These are phyloP conservation scores for Chiloscyllium punctatum DNA, from an alignment of 2,797 vertebrate genomes.

Conservation along the genomic window DNA sequence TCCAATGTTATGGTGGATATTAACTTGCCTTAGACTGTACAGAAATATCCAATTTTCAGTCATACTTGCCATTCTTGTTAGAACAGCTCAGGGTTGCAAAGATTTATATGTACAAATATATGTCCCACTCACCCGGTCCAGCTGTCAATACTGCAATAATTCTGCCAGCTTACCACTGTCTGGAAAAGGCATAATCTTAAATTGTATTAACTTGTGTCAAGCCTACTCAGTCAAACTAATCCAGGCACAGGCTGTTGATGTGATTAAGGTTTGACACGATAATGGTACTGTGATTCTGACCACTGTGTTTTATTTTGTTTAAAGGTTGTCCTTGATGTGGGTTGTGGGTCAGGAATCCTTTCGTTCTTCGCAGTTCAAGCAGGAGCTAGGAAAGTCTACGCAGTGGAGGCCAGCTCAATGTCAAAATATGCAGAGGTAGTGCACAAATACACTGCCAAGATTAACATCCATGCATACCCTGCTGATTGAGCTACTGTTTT, in stretches of 20 bases:
- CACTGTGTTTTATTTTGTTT: neutral
- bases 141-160: neutral
- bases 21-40: neutral
- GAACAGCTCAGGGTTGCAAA: neutral
- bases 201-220: neutral
- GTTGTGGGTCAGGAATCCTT: constrained; percentile 39
- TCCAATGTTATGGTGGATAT: neutral
- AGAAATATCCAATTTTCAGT: neutral
- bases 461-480: neutral
- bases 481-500: neutral
- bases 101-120: neutral
- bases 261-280: neutral
- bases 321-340: constrained; percentile 39
- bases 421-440: constrained; percentile 39
- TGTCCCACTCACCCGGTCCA: neutral
- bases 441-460: neutral
- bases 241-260: neutral
- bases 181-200: neutral
- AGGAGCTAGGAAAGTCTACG: constrained; percentile 39
- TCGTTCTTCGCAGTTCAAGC: constrained; percentile 41
- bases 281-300: neutral
- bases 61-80: too few relatives aligned
- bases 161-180: neutral
- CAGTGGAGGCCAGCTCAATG: constrained; percentile 40
- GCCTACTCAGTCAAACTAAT: neutral